Evolutionary conservation across 2,113 vertebrate species (phyloP), one percentile per base, ranked within the genome.

Genomic region (Mirza zaza): DNA sequence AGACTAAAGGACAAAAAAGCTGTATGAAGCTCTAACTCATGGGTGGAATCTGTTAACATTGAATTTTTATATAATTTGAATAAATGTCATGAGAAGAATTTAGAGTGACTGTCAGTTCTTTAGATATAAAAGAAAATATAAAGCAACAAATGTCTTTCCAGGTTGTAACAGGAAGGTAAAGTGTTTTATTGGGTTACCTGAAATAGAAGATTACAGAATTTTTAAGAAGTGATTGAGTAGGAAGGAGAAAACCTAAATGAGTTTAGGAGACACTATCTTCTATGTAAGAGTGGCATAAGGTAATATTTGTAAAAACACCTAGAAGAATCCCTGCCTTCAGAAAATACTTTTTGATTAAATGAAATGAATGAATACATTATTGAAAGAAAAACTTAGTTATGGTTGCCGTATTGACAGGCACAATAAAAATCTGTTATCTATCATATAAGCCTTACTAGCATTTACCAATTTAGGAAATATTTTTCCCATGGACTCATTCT

Each of bases 71-170:
- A 7, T 79, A 77, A 52, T 96, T 77, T 84, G 52, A 92, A 76
- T 92, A 61, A 76, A 87, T 84, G 88, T 63, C 13, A 15, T 73
- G 34, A 76, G 85, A 63, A 89, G 71, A 59, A 65, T 61, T 92
- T 73, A 71, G 63, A 57, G 45, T 85, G 39, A 59, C 71, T 81
- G 63, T 55, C 80, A 95, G 79, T 73, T 92, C 48, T 93, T 92
- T 86, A 73, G 25, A 45, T 92, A 29, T 87, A 70, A 59, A 76
- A 34, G 32, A 75, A 67, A 61, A 82, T 29, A 65, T 15, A 68
- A 50, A n/a, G n/a, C 59, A 45, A 52, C 29, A 27, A 8, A 75
- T 25, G 52, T 18, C 73, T 89, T 50, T 89, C 42, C 23, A 81
- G 39, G 27, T 93, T 81, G 48, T 75, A 73, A 42, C 17, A 23